Evolutionary conservation across 2,113 vertebrate genomes (phyloP).

Genomic region (Anser cygnoides): DNA sequence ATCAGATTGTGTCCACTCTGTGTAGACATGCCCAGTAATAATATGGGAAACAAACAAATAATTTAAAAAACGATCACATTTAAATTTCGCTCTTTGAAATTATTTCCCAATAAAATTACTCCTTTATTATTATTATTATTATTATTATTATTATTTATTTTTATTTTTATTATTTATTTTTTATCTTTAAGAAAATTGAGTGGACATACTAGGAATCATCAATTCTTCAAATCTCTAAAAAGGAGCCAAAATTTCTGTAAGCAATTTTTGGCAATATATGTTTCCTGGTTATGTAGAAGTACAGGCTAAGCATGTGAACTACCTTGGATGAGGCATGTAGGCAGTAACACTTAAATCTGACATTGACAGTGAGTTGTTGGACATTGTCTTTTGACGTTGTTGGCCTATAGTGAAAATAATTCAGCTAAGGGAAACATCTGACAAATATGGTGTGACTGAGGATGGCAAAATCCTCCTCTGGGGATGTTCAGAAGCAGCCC

Average conservation of each 20-base stretch:
- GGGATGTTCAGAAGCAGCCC: neutral
- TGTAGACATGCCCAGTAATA: neutral
- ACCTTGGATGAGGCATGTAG: accelerated
- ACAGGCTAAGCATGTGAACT: neutral
- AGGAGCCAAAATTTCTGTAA: neutral
- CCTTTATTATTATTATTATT: neutral
- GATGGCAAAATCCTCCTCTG: neutral
- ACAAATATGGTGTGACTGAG: neutral
- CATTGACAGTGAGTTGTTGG: neutral
- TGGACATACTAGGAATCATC: neutral
- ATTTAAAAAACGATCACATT: neutral
- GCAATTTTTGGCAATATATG: neutral
- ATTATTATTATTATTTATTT: neutral
- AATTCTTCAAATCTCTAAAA: neutral
- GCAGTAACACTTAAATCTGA: neutral
- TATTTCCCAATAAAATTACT: neutral
- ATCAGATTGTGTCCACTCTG: neutral
- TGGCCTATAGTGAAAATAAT: neutral
- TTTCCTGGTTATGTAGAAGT: neutral
- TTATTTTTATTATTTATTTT: neutral
- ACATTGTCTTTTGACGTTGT: neutral
- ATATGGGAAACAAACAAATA: neutral
- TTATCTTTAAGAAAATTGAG: neutral
- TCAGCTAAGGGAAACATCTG: neutral
- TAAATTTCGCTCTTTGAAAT: neutral